Percentiles rank a stretch among this genome's conserved stretches.
phyloP scores from a whole-genome alignment of 2,888 invertebrate species.

The Acanthosepion lycidas region DNA sequence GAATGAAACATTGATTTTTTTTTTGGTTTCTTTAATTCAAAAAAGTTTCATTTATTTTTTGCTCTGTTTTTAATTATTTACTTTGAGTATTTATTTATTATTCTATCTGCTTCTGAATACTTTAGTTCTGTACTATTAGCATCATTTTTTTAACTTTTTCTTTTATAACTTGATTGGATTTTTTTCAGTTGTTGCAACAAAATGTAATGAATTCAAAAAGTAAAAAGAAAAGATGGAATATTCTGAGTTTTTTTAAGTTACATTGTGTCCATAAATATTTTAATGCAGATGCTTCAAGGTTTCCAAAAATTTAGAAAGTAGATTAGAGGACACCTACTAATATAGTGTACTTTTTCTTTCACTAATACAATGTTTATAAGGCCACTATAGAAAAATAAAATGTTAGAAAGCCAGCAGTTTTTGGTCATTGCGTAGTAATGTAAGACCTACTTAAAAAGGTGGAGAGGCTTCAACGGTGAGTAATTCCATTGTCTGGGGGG shows the following conservation, averaged over 20 bases:
- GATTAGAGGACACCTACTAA: not conserved
- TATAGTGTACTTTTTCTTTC: slow-evolving; percentile 16
- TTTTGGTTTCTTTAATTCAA: not conserved
- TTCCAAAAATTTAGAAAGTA: not conserved
- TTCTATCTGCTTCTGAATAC: not conserved
- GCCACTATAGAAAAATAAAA: slow-evolving; percentile 43
- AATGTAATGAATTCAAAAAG: not conserved
- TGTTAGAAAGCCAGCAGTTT: slow-evolving; percentile 45
- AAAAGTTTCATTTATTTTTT: not conserved
- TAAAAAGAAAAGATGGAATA: not conserved
- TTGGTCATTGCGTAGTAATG: slow-evolving; percentile 44
- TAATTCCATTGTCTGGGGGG: not conserved
- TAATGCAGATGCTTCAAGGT: not conserved
- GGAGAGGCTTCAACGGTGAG: slow-evolving; percentile 43
- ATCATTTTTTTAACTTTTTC: not conserved
- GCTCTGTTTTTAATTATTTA: not conserved
- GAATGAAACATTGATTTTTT: slow-evolving; percentile 40
- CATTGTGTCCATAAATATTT: slow-evolving; percentile 15
- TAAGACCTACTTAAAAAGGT: slow-evolving; percentile 39
- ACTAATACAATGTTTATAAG: slow-evolving; percentile 39
- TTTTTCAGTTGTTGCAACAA: not conserved
- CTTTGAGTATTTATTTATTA: not conserved
- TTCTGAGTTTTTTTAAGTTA: slow-evolving; percentile 24
- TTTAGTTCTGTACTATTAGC: not conserved
- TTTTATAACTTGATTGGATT: not conserved